A percentile compares a stretch with the other conserved stretches of the same genome.
Evolutionary conservation across 92 coral and sea anemone species (phyloP).

Genomic region (Porites cylindrica): DNA sequence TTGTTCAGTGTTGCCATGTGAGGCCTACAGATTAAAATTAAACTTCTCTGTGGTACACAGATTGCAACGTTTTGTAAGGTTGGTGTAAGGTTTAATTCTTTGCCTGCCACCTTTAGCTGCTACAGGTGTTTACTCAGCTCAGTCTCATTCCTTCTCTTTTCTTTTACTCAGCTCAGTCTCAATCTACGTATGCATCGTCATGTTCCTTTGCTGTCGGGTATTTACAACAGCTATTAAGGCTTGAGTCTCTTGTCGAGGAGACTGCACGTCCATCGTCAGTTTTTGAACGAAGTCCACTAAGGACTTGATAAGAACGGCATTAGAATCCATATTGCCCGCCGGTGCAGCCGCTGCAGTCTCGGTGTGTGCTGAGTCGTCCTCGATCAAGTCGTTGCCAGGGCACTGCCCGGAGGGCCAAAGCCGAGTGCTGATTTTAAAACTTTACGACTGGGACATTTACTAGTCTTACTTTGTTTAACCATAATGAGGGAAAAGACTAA

Average conservation of each 20-base stretch:
- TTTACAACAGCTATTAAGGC: not conserved
- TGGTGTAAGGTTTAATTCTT: too few relatives aligned
- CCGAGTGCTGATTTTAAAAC: not conserved
- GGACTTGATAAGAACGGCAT: not conserved
- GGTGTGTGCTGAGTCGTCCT: too few relatives aligned
- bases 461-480: not conserved
- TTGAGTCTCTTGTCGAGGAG: not conserved
- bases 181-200: too few relatives aligned
- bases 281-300: not conserved
- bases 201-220: too few relatives aligned
- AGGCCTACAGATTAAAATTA: too few relatives aligned
- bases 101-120: too few relatives aligned
- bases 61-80: too few relatives aligned
- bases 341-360: not conserved
- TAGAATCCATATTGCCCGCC: not conserved
- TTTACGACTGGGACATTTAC: slow-evolving; percentile 2
- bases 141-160: too few relatives aligned
- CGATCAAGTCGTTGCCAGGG: not conserved
- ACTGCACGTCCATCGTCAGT: not conserved
- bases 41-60: too few relatives aligned
- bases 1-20: too few relatives aligned
- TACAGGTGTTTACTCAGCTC: too few relatives aligned
- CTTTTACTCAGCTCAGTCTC: too few relatives aligned
- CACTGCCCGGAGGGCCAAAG: not conserved
- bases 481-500: not conserved